Evolutionary conservation across 2,888 invertebrate species (phyloP).

Genomic region (Scaptomyza cyrtandrae): DNA sequence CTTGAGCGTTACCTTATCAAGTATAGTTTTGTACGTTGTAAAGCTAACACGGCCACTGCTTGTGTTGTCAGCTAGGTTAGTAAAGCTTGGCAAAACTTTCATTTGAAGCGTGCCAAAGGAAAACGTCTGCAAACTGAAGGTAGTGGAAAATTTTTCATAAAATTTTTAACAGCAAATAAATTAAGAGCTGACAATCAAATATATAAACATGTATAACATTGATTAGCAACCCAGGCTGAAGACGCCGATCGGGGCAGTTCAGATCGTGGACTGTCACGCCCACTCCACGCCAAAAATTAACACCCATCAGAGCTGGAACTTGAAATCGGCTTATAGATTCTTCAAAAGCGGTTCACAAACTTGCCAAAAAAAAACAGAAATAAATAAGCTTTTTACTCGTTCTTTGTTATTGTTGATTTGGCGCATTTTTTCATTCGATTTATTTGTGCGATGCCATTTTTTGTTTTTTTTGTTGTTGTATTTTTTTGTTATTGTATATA

Average conservation of each 20-base stretch:
- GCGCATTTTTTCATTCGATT: slow-evolving; percentile 69
- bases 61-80: slow-evolving; percentile 5
- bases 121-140: slow-evolving; percentile 33
- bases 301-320: slow-evolving; percentile 45
- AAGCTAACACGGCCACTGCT: background rate
- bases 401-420: slow-evolving; percentile 65
- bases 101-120: slow-evolving; percentile 51
- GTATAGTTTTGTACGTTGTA: background rate
- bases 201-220: slow-evolving; percentile 63
- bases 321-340: slow-evolving; percentile 5
- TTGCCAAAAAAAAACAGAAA: slow-evolving; percentile 16
- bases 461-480: slow-evolving; percentile 13
- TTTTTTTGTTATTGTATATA: slow-evolving; percentile 2
- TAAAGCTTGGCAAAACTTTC: background rate
- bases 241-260: background rate
- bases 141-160: slow-evolving; percentile 72
- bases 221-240: slow-evolving; percentile 61
- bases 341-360: slow-evolving; percentile 27
- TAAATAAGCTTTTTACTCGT: slow-evolving; percentile 40
- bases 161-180: slow-evolving; percentile 65
- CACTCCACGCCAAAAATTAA: slow-evolving; percentile 61
- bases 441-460: slow-evolving; percentile 56
- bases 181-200: slow-evolving; percentile 62
- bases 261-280: slow-evolving; percentile 40
- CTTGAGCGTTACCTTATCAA: background rate